Evolutionary conservation across 1,140 invertebrate species (phyloP), one percentile per base, ranked within the genome.

Genomic region (Asobara japonica): DNA sequence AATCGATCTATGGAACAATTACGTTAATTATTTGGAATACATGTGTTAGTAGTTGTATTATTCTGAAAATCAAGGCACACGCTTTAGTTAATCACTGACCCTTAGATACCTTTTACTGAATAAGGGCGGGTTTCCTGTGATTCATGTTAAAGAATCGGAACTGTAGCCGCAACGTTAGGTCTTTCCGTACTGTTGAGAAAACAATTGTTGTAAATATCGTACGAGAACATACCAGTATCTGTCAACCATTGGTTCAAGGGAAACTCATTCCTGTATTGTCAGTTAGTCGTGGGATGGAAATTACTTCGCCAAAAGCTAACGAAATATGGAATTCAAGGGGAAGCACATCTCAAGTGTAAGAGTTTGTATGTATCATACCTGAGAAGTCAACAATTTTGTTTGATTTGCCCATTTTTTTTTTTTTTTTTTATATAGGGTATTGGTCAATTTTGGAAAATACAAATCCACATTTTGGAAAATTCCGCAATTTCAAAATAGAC

Each of bases 101-200:
- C 71, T 79, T 84, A 82, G 78, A 82, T 87, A 87, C 85, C 86
- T 87, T 87, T 91, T 91, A 95, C 90, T 95, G 93, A 90, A 94
- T 93, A 90, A 93, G 91, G 88, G 91, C 91, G 86, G 91, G 91
- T 93, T 94, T 94, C 91, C 93, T 93, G 89, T 91, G 92, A 88
- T 93, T 92, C 91, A 94, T 94, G 91, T 94, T 95, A 94, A 95
- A 95, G 92, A 95, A 95, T 91, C 94, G 93, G 93, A 94, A 95
- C 90, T 94, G 93, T 89, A 95, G 93, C 90, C 93, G 93, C 91
- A 95, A 92, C 89, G 93, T 93, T 92, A 95, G 92, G 90, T 95
- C 93, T 95, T 95, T 95, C 91, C 94, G 93, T 94, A 95, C 94
- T 95, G 93, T 89, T 91, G 85, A 80, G 84, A 85, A 87, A 87